Percentiles rank a stretch among this genome's conserved stretches.
phyloP scores from a whole-genome alignment of 2,888 invertebrate species.

The Alentia gelatinosa region DNA sequence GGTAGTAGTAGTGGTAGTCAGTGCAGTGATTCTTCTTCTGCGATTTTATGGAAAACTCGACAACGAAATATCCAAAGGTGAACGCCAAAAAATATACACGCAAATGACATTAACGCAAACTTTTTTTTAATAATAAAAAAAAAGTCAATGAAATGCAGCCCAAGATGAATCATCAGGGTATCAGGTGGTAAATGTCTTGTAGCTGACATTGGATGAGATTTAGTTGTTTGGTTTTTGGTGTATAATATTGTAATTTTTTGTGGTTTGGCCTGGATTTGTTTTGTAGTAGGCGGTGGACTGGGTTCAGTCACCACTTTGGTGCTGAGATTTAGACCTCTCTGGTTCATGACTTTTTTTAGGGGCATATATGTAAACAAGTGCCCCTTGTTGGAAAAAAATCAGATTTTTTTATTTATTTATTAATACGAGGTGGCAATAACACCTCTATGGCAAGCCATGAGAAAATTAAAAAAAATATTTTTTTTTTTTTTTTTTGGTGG shows the following conservation, averaged over 20 bases:
- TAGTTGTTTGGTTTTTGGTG: not conserved
- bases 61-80: not conserved
- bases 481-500: not conserved
- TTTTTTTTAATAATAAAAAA: not conserved
- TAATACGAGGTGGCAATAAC: not conserved
- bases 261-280: not conserved
- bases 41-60: not conserved
- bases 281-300: not conserved
- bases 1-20: not conserved
- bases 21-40: not conserved
- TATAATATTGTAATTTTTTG: not conserved
- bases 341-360: constrained; percentile 15
- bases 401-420: too few relatives aligned
- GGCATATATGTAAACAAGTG: not conserved
- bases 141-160: constrained; percentile 30
- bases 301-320: too few relatives aligned
- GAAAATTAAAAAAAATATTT: not conserved
- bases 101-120: constrained; percentile 7
- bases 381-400: too few relatives aligned
- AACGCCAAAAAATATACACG: not conserved
- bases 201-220: constrained; percentile 25
- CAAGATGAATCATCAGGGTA: not conserved
- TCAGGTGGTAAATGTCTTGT: constrained; percentile 26
- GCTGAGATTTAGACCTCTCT: not conserved
- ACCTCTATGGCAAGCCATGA: not conserved